Base-by-base conservation (phyloP, 2,888 invertebrate species). In the Escarpia spicata region DNA sequence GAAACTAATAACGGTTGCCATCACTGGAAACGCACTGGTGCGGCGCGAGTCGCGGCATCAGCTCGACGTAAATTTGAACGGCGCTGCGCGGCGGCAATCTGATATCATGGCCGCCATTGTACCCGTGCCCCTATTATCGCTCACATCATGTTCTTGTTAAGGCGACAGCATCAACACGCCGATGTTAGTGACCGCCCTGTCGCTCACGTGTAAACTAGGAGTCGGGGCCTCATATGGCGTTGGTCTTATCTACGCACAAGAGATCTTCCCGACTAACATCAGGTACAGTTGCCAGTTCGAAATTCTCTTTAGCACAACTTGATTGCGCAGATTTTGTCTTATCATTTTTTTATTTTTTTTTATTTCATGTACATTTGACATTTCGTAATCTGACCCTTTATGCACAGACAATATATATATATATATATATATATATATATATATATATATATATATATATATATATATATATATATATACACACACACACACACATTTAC, bases 191-290 rank as follows among this genome's bases (percentile, higher is more conserved):
- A 92, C 92, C 19, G 92, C 58, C 4, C n/a, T 92, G 15, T 92
- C n/a, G 37, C 92, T 92, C 26, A 45, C 92, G 19, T 52, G 58
- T 52, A 92, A 92, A n/a, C 37, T 92, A 1, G 92, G 92, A 3
- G 92, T 92, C 15, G 52, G 58, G n/a, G 45, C 92, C 19, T 37
- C 92, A n/a, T 92, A 60, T 31, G 92, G 58, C 6, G 58, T 92
- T 37, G 92, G 60, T 4, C 92, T 92, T 6, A 60, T 92, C n/a
- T 92, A 92, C n/a, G 92, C 92, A 52, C 92, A 92, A 44, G 92
- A 92, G 58, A 92, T 92, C 45, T 92, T 92, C 58, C 92, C 92
- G 44, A 92, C 92, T n/a, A 92, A 52, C 92, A 92, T 92, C 37
- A 44, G 92, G 92, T 92, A 92, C 19, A 43, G 15, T 90, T 6